Evolutionary conservation across 1,140 invertebrate genomes (phyloP).

Genomic region (Ceratitis capitata): DNA sequence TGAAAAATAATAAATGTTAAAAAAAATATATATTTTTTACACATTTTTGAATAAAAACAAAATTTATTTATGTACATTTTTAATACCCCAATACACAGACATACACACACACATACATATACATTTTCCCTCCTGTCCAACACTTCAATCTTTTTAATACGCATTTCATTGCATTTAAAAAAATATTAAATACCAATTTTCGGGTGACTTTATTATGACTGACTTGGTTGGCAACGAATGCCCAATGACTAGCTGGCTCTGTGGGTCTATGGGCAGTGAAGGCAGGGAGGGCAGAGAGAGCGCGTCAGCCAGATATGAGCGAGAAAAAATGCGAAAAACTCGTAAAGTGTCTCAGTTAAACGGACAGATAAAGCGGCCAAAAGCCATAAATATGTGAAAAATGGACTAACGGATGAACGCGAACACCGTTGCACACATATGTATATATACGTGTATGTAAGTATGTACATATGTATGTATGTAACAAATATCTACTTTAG

Average conservation of each 20-base stretch:
- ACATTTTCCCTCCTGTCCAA: neutral
- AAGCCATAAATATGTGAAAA: conserved; percentile 34
- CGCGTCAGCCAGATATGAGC: neutral
- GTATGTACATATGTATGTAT: too few relatives aligned
- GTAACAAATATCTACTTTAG: neutral
- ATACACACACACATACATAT: neutral
- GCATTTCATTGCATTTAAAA: neutral
- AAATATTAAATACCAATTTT: conserved; percentile 5
- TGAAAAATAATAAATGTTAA: too few relatives aligned
- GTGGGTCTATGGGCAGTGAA: neutral
- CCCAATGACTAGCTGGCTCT: neutral
- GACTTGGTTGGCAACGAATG: conserved; percentile 21
- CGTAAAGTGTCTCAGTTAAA: conserved; percentile 32
- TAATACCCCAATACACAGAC: too few relatives aligned
- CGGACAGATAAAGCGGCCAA: conserved; percentile 26
- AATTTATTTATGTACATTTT: too few relatives aligned
- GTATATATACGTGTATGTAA: neutral
- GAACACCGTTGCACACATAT: neutral
- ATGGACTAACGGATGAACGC: conserved; percentile 1
- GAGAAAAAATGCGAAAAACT: conserved; percentile 35
- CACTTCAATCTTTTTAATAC: neutral
- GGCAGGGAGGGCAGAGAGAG: neutral
- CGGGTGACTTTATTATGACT: conserved; percentile 7
- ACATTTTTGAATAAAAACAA: too few relatives aligned
- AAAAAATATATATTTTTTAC: too few relatives aligned